phyloP scores from a whole-genome alignment of 2,113 vertebrate genomes.

The Petrocephalus zakoni region DNA sequence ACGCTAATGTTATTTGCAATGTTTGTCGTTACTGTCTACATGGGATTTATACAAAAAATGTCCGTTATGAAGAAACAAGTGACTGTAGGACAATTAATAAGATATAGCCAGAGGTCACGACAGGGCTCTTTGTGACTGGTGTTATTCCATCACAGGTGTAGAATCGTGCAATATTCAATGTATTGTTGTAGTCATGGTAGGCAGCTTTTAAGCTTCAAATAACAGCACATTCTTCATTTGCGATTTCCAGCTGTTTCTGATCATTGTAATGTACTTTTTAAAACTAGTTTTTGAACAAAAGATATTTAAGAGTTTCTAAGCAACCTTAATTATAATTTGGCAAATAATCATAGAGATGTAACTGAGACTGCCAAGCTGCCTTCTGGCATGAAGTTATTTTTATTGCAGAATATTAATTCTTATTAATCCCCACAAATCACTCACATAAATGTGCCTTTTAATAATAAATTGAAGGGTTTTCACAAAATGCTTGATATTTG shows the following conservation, averaged over 20 bases:
- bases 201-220: neutral
- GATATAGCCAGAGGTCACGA: neutral
- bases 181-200: neutral
- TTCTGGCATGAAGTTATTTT: neutral
- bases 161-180: neutral
- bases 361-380: neutral
- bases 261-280: neutral
- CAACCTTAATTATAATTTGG: neutral
- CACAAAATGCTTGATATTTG: neutral
- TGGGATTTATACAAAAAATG: neutral
- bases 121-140: neutral
- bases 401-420: neutral
- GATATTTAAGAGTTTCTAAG: neutral
- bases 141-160: neutral
- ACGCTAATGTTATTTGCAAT: neutral
- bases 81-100: neutral
- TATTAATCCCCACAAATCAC: neutral
- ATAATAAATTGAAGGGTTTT: neutral
- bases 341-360: neutral
- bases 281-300: neutral
- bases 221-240: neutral
- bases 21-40: neutral
- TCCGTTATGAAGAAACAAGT: neutral
- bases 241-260: neutral
- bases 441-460: neutral